These are phyloP conservation scores for Microplitis mediator DNA, from an alignment of 1,140 invertebrate species.

Conservation along the genomic window DNA sequence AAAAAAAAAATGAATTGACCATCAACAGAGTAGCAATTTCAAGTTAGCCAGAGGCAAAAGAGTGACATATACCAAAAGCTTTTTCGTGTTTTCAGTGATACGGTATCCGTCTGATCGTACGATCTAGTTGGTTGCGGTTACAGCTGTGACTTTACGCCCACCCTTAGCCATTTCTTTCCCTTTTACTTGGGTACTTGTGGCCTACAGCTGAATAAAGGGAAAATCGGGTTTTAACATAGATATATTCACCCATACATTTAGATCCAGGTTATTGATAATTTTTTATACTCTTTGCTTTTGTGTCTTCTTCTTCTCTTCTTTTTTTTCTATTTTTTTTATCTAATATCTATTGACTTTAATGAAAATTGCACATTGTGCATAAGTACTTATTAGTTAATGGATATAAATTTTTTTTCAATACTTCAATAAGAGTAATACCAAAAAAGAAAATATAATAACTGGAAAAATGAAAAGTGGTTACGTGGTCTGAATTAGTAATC, in stretches of 20 bases:
- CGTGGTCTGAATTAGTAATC: too few relatives aligned
- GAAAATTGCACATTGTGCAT: too few relatives aligned
- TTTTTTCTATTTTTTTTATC: too few relatives aligned
- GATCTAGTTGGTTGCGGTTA: background rate
- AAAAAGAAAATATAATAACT: too few relatives aligned
- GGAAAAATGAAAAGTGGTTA: too few relatives aligned
- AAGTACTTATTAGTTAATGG: too few relatives aligned
- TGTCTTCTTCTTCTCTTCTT: background rate
- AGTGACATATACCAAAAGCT: background rate
- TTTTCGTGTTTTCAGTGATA: background rate
- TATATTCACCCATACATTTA: too few relatives aligned
- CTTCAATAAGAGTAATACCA: too few relatives aligned
- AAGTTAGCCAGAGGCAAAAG: background rate
- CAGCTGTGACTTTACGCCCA: background rate
- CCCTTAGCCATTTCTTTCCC: background rate
- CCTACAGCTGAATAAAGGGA: background rate
- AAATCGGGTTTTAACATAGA: background rate
- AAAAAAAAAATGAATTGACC: background rate
- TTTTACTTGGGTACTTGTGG: background rate
- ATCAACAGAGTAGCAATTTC: background rate
- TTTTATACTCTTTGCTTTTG: background rate
- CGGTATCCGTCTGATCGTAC: background rate
- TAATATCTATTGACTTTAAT: too few relatives aligned
- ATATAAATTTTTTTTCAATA: too few relatives aligned
- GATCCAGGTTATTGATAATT: too few relatives aligned